Conservation (phyloP, 92 coral and sea anemone species). For the Porites evermanni region DNA sequence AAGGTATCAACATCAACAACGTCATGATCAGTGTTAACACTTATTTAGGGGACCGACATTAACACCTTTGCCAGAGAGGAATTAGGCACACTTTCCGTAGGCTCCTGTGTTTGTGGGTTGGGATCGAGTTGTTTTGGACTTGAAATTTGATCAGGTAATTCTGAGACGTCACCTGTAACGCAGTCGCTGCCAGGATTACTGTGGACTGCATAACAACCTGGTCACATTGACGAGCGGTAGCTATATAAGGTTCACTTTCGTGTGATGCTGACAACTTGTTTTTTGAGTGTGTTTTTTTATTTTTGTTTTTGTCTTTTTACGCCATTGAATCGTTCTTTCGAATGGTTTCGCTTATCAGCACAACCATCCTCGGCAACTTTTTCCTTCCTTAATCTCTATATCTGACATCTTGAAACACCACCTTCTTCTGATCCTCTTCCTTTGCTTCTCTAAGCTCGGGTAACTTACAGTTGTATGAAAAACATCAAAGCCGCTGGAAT, state of each 20-base stretch:
- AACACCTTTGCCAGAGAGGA: slow-evolving; percentile 29
- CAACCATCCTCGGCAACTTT: slow-evolving; percentile 31
- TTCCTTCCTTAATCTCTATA: slow-evolving; percentile 51
- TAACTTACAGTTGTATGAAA: background rate
- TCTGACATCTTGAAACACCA: slow-evolving; percentile 28
- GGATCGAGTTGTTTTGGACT: background rate
- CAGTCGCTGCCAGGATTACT: background rate
- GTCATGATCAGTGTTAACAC: background rate
- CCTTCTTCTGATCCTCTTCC: background rate
- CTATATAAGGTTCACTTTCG: slow-evolving; percentile 59
- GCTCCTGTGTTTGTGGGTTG: background rate
- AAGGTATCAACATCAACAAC: background rate
- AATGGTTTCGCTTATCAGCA: slow-evolving; percentile 39
- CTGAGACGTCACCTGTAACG: background rate
- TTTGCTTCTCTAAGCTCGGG: slow-evolving; percentile 1
- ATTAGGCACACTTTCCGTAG: background rate
- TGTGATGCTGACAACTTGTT: slow-evolving; percentile 59
- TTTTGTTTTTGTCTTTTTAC: slow-evolving; percentile 44
- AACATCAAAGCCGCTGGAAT: slow-evolving; percentile 35
- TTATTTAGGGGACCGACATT: slow-evolving; percentile 9
- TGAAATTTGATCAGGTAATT: background rate
- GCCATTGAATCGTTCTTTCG: slow-evolving; percentile 35
- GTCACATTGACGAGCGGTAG: slow-evolving; percentile 52
- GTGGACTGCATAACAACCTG: slow-evolving; percentile 56
- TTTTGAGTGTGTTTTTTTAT: slow-evolving; percentile 28